Base-by-base conservation (phyloP, 2,888 invertebrate species). In the Diadegma fenestrale region DNA sequence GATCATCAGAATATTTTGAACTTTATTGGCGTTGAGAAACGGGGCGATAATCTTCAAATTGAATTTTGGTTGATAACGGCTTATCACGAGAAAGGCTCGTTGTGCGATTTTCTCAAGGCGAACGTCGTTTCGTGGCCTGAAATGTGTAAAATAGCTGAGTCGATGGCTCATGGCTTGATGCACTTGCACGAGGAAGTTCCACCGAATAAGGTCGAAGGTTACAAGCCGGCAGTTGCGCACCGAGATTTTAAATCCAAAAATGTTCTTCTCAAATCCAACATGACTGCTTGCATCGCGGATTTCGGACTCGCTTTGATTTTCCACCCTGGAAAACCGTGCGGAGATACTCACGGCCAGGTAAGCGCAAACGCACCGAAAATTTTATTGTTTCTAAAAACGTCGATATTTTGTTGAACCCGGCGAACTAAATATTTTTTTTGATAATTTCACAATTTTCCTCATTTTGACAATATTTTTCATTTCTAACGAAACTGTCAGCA, bases 161-260 rank as follows among this genome's bases (percentile, higher is more conserved):
- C 97, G 51, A 98, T 99, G 96, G 96, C 98, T 0, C 95, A 95
- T 83, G 99, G 99, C 0, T 95, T 99, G 83, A 97, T 98, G 91
- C 99, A 99, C 94, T 94, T 99, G 61, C 99, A 99, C 93, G 99
- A 99, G 92, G 99, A 99, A 93, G 95, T 97, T 73, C 95, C 96
- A 6, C 95, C 96, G 6, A 95, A 94, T 58, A 96, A 96, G 92
- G 95, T 95, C 1, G 95, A 96, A 17, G 96, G 96, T 0, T 95
- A 96, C 82, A 99, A 99, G 92, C 99, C 99, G 0, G 97, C 99
- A 0, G 97, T 99, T 41, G 99, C 99, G 2, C 99, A 99, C 94
- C 95, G 99, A 81, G 99, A 99, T 95, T 99, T 99, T 93, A 99
- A 99, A 94, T 98, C 98, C 87, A 99, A 99, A 94, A 99, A 99